A percentile compares a stretch with the other conserved stretches of the same genome.
phyloP scores from a whole-genome alignment of 2,888 invertebrate species.

The Agonopterix arenella region DNA sequence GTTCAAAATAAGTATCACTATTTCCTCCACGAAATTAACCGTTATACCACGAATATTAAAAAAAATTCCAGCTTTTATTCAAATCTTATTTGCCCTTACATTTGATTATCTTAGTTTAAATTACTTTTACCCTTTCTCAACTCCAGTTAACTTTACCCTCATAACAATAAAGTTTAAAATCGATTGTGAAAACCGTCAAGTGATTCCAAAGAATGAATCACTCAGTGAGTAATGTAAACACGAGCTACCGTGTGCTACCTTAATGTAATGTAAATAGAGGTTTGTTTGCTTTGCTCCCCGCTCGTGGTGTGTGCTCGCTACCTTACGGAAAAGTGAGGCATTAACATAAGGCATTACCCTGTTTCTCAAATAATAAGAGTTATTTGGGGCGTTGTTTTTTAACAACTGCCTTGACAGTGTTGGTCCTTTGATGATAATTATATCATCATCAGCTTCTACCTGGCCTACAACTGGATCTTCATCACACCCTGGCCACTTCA shows the following conservation, averaged over 20 bases:
- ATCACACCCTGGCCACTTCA: no score
- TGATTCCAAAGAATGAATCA: conserved; percentile 9
- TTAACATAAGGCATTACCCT: conserved; percentile 10
- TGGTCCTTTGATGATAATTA: no score
- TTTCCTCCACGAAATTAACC: no score
- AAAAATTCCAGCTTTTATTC: not conserved
- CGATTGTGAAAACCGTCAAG: not conserved
- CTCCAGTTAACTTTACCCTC: not conserved
- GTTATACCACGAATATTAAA: no score
- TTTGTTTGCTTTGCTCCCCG: conserved; percentile 27
- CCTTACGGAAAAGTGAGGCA: conserved; percentile 15
- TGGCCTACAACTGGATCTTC: no score
- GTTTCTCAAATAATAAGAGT: not conserved
- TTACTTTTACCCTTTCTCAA: not conserved
- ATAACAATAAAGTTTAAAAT: no score
- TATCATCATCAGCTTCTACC: no score
- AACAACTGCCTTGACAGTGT: no score
- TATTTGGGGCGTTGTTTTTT: no score
- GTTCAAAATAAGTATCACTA: no score
- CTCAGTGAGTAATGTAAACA: conserved; percentile 23
- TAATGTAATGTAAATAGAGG: conserved; percentile 39
- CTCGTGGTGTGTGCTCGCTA: conserved; percentile 22
- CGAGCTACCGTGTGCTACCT: conserved; percentile 32
- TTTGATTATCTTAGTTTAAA: not conserved
- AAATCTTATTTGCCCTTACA: not conserved